Base-by-base conservation (phyloP, 1,140 invertebrate species). In the Anadara kagoshimensis region DNA sequence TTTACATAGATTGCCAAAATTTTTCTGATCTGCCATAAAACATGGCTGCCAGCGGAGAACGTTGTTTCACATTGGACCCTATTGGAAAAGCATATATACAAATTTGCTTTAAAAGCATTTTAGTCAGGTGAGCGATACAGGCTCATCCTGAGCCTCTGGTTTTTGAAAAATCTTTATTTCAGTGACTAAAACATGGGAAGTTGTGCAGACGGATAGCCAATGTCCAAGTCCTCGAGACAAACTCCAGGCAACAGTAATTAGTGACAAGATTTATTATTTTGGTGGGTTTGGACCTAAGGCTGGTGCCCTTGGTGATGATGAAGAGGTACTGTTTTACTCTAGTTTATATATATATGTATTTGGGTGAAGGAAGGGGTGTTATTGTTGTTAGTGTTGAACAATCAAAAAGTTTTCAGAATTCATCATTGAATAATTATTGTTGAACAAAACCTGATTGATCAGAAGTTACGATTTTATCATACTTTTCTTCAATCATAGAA, bases 201-300 rank as follows among this genome's bases (percentile, higher is more conserved):
- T 77, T 12, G 11, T 84, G 16, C 66, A 83, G 22, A 54, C 71
- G 8, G 75, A 80, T 36, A 86, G 86, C n/a, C 64, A 20, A 5
- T 56, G 45, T 44, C 87, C 87, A 11, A 74, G 76, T 51, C 71
- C 86, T 1, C 65, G 87, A 56, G 87, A 89, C 73, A 89, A 89
- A 70, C 62, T 87, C 49, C 78, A 84, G 29, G 81, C 78, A 49
- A 81, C 82, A 54, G 83, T 79, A 22, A 69, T 88, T 47, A 85
- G 82, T 24, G 73, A 74, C 47, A 79, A 74, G 36, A 87, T 89
- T 29, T 89, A 85, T 73, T 85, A 85, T 56, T 89, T 89, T 84
- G 87, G 87, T 74, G 87, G 87, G 26, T 89, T 89, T 82, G 87
- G 87, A 12, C 87, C 87, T 45, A 80, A 87, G 56, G 24, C 68